Percentiles rank a stretch among this genome's conserved stretches.
phyloP scores from a whole-genome alignment of 2,113 vertebrate genomes.

The Lynx canadensis region DNA sequence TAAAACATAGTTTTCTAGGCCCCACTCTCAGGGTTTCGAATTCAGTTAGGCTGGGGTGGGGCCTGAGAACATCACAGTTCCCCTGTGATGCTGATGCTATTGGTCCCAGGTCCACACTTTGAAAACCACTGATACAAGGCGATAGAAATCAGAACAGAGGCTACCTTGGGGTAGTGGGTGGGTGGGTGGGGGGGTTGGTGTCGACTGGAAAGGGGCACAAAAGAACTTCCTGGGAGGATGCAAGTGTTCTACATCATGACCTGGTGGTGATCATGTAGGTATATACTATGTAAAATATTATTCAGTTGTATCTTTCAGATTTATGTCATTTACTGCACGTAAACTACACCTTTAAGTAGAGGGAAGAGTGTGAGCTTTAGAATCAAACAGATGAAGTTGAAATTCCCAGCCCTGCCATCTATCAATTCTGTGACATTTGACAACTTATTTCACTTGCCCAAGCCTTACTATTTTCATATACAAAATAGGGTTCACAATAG shows the following conservation, averaged over 20 bases:
- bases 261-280: not conserved
- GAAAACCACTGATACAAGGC: not conserved
- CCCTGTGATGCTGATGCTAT: not conserved
- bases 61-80: not conserved
- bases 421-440: constrained; percentile 7
- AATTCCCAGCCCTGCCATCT: not conserved
- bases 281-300: not conserved
- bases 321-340: not conserved
- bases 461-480: constrained; percentile 8
- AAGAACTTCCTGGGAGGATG: not conserved
- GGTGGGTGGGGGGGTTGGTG: rapidly evolving
- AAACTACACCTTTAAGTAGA: constrained; percentile 19
- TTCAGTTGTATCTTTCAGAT: not conserved
- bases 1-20: not conserved
- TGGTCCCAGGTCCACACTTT: not conserved
- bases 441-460: not conserved
- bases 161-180: not conserved
- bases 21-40: not conserved
- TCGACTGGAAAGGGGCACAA: not conserved
- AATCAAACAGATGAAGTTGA: constrained; percentile 37
- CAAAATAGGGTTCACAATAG: not conserved
- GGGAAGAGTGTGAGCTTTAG: not conserved
- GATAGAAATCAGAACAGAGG: not conserved
- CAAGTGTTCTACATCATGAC: not conserved
- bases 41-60: not conserved